A percentile compares a stretch with the other conserved stretches of the same genome.
Evolutionary conservation across 2,113 vertebrate species (phyloP).

Genomic region (Odobenus rosmarus): DNA sequence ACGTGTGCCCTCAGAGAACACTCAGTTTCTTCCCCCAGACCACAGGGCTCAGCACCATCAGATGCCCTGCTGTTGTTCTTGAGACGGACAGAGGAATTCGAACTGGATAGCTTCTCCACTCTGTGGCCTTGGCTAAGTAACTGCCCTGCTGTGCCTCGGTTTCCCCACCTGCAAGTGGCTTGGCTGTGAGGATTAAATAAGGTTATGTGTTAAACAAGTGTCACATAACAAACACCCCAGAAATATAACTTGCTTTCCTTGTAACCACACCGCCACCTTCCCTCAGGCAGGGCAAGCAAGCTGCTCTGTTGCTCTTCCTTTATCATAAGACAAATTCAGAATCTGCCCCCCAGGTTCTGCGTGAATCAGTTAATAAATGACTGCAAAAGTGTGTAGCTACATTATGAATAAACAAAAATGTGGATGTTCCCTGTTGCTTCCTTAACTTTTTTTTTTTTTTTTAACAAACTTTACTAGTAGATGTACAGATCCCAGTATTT

Average conservation of each 20-base stretch:
- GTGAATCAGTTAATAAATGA: neutral
- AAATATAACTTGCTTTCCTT: neutral
- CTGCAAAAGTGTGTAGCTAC: conserved; percentile 8
- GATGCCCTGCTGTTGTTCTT: neutral
- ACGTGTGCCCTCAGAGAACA: fast-evolving
- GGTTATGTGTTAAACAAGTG: neutral
- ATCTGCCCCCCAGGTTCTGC: neutral
- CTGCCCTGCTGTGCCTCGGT: neutral
- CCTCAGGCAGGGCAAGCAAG: neutral
- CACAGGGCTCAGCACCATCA: neutral
- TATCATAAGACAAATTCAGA: neutral
- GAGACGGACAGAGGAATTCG: neutral
- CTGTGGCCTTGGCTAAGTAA: neutral
- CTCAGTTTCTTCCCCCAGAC: neutral
- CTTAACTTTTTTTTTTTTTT: conserved; percentile 23
- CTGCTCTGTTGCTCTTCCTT: neutral
- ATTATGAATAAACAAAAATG: conserved; percentile 33
- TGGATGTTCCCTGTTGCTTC: neutral
- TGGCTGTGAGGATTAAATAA: neutral
- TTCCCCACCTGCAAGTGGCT: neutral
- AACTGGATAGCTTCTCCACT: neutral
- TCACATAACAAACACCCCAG: neutral
- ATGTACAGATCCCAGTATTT: neutral
- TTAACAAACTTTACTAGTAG: neutral
- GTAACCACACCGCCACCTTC: neutral